Percentiles rank a stretch among this genome's conserved stretches.
These are phyloP conservation scores for Anguilla obscura DNA, from an alignment of 2,797 vertebrate species.

Conservation along the genomic window DNA sequence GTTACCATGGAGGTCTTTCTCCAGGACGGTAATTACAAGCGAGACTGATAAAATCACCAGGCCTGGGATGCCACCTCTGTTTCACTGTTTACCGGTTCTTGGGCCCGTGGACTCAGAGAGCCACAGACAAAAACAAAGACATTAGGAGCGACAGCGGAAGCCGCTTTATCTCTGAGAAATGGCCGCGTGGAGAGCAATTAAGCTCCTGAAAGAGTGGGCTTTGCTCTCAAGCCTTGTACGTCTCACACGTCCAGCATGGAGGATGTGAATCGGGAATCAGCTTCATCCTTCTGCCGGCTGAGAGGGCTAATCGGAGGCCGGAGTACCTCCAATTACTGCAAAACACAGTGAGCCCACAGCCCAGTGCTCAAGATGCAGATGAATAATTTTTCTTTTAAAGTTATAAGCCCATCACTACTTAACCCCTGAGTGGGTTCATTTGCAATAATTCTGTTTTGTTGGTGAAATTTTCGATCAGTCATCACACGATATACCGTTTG, in stretches of 20 bases:
- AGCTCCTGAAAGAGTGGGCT: not conserved
- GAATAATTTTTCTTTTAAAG: no score
- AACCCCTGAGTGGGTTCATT: no score
- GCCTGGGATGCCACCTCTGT: conserved; percentile 41
- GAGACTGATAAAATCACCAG: conserved; percentile 55
- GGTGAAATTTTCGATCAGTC: no score
- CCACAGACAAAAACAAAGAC: conserved; percentile 30
- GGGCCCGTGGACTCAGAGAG: conserved; percentile 38
- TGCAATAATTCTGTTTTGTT: no score
- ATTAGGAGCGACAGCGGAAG: conserved; percentile 32
- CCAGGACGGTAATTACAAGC: conserved; percentile 64
- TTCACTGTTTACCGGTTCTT: conserved; percentile 39
- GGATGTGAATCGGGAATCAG: not conserved
- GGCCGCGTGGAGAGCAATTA: conserved; percentile 12
- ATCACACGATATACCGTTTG: no score
- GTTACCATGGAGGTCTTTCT: conserved; percentile 51
- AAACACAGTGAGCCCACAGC: not conserved
- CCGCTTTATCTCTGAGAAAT: conserved; percentile 17
- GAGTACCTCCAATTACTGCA: not conserved
- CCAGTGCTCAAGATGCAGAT: not conserved
- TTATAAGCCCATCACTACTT: no score
- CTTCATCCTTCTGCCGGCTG: not conserved
- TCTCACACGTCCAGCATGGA: conserved; percentile 20
- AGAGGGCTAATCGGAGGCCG: not conserved
- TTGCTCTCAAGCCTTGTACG: conserved; percentile 18